These are phyloP conservation scores for Gymnosoma rotundatum DNA, from an alignment of 2,888 invertebrate genomes.

Conservation along the genomic window DNA sequence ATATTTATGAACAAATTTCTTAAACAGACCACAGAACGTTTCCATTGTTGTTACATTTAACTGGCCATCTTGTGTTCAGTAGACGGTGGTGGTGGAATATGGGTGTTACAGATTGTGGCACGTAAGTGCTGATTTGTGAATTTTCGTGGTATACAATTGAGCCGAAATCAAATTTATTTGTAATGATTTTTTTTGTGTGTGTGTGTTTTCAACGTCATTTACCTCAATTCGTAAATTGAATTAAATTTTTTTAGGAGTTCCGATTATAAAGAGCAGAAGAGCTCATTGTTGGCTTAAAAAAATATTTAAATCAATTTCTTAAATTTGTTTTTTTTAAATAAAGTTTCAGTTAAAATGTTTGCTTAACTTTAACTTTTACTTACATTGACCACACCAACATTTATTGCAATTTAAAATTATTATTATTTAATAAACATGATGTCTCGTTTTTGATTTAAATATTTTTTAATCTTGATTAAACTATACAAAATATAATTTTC, in stretches of 20 bases:
- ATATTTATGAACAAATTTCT: slow-evolving; percentile 59
- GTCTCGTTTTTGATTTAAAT: too few relatives aligned
- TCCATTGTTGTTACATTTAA: slow-evolving; percentile 45
- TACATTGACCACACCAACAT: too few relatives aligned
- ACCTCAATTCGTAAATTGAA: slow-evolving; percentile 2
- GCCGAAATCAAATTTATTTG: slow-evolving; percentile 18
- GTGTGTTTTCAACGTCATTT: not conserved
- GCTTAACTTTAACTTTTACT: too few relatives aligned
- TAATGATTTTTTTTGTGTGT: slow-evolving; percentile 13
- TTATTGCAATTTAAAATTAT: too few relatives aligned
- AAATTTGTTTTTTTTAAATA: too few relatives aligned
- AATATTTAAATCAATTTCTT: too few relatives aligned
- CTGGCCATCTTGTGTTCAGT: slow-evolving; percentile 10
- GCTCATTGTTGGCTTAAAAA: too few relatives aligned
- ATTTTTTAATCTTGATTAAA: too few relatives aligned
- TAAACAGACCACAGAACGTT: slow-evolving; percentile 27
- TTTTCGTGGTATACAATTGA: slow-evolving; percentile 6
- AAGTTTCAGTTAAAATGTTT: too few relatives aligned
- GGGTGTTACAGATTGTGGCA: slow-evolving; percentile 64
- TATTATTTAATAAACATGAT: too few relatives aligned
- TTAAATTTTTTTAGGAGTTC: not conserved
- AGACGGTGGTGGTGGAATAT: slow-evolving; percentile 25
- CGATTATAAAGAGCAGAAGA: too few relatives aligned
- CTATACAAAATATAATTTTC: too few relatives aligned
- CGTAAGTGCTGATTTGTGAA: slow-evolving; percentile 39